Percentiles rank a stretch among this genome's conserved stretches.
phyloP scores from a whole-genome alignment of 37 sponge, comb jelly and placozoan species.

The Cliona cf. orientalis region DNA sequence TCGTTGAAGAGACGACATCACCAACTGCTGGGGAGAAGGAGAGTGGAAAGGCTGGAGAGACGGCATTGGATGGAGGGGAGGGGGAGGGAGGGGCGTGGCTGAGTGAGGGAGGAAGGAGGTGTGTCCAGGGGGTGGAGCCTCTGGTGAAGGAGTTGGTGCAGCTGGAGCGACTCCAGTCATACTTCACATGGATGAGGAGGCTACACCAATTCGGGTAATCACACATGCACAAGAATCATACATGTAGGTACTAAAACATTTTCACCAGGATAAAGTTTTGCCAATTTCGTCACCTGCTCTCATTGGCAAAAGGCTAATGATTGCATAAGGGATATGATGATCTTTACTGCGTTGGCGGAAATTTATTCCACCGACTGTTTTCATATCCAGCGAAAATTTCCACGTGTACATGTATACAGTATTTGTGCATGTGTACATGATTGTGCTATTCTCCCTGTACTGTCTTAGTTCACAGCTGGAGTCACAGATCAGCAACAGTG shows the following conservation, averaged over 20 bases:
- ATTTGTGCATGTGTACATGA: background rate
- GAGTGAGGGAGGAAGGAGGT: no score
- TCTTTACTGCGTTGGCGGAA: no score
- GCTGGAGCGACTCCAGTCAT: constrained; percentile 22
- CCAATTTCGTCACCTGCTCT: no score
- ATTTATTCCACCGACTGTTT: no score
- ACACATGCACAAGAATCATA: no score
- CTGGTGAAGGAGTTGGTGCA: constrained; percentile 18
- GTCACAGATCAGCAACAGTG: background rate
- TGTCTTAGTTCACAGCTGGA: background rate
- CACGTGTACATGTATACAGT: background rate
- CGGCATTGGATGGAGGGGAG: no score
- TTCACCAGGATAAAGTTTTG: no score
- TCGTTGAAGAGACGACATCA: background rate
- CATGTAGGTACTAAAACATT: no score
- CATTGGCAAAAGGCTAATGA: no score
- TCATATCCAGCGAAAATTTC: no score
- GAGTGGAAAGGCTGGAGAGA: background rate
- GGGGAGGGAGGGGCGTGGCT: no score
- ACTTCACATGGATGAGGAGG: constrained; percentile 47
- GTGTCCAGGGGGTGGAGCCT: background rate
- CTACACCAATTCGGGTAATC: constrained; percentile 11
- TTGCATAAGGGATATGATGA: no score
- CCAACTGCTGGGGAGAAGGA: background rate
- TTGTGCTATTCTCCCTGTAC: background rate